Evolutionary conservation across 2,797 vertebrate species (phyloP), one percentile per base, ranked within the genome.

Genomic region (Oceanodroma leucorhoa): DNA sequence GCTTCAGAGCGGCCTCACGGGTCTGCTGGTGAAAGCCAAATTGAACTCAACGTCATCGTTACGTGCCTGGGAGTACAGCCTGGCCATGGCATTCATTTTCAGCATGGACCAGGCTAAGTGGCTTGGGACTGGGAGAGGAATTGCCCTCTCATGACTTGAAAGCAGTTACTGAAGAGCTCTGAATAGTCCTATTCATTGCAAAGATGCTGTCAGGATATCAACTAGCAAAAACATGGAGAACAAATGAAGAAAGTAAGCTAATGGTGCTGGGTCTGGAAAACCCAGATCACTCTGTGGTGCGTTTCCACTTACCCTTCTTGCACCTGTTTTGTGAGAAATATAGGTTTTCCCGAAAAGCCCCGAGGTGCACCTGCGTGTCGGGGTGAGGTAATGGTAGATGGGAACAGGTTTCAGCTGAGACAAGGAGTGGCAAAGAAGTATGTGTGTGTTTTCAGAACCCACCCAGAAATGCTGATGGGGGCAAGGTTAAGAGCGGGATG

Each of bases 261-360:
- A 41, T 41, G 30, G 11, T 50, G 15, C 12, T 20, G 40, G 6
- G n/a, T 43, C 53, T 93, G 94, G 62, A 91, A 88, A 94, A 89
- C 64, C 9, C 30, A 61, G 17, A 29, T 65, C 41, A 54, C 14
- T 38, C 45, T 0, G 0, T 20, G 55, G 27, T 81, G 34, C 10
- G 0, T 88, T 90, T 81, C 50, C 70, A 41, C n/a, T 67, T 48
- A 36, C 53, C 26, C n/a, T 69, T 62, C 53, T 86, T 50, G 30
- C 83, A 87, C 90, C 88, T 93, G 86, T 69, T 90, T 71, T 79
- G 70, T 81, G 55, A 94, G 92, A 94, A 95, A 89, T 51, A 26
- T 1, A 15, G 20, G 24, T 54, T 86, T 90, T 83, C 77, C 45
- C 9, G 1, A 89, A 93, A 79, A 93, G 77, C 86, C 78, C 62